Percentiles rank a stretch among this genome's conserved stretches.
Evolutionary conservation across 2,888 invertebrate genomes (phyloP).

Genomic region (Leucozona laternaria): DNA sequence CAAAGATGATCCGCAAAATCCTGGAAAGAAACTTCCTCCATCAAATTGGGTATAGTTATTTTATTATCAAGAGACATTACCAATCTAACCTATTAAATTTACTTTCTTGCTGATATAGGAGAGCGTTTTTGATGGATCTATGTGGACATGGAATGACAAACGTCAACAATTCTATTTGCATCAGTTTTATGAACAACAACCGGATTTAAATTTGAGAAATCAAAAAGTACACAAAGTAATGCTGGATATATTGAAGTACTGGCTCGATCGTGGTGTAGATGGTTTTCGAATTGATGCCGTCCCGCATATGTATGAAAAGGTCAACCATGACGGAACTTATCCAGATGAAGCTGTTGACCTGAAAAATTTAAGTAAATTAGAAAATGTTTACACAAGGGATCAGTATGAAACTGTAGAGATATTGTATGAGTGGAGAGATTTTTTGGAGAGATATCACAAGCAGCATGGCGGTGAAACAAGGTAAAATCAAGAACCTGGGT

Average conservation of each 20-base stretch:
- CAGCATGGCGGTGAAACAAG: not conserved
- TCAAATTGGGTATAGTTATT: constrained; percentile 81
- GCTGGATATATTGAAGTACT: constrained; percentile 87
- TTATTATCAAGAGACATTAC: not conserved
- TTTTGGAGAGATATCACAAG: constrained; percentile 82
- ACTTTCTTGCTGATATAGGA: constrained; percentile 50
- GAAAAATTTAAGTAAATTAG: not conserved
- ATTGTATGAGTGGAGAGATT: constrained; percentile 85
- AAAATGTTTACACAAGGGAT: constrained; percentile 17
- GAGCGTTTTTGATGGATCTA: constrained; percentile 86
- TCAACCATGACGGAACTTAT: constrained; percentile 78
- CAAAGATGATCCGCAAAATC: constrained; percentile 80
- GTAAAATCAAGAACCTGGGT: not conserved
- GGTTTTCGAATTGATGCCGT: constrained; percentile 90
- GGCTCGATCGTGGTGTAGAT: constrained; percentile 91
- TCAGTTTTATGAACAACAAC: constrained; percentile 87
- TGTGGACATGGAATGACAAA: constrained; percentile 88
- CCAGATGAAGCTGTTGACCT: constrained; percentile 81
- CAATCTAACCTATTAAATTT: not conserved
- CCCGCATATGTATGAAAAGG: constrained; percentile 85
- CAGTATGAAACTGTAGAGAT: constrained; percentile 85
- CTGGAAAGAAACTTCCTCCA: constrained; percentile 76
- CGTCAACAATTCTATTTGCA: constrained; percentile 89
- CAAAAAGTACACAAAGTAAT: constrained; percentile 87
- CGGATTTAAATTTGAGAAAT: constrained; percentile 92